Evolutionary conservation across 2,113 vertebrate genomes (phyloP).

Genomic region (Macheiramphus alcinus): DNA sequence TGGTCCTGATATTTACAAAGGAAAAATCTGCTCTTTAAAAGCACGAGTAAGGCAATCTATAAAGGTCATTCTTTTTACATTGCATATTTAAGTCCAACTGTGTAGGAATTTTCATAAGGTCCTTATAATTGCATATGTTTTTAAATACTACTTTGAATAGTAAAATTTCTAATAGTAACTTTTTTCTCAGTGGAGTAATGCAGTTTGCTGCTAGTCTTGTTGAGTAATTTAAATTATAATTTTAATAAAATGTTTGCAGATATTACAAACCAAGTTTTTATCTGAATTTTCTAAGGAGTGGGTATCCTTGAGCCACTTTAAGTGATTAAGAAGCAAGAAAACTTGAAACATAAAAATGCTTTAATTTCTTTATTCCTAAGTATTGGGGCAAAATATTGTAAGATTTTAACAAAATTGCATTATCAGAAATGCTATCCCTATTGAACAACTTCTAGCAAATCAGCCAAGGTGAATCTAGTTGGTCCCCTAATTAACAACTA

Average conservation of each 20-base stretch:
- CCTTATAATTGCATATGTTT: background rate
- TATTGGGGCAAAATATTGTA: background rate
- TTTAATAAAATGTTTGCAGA: background rate
- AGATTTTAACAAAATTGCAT: background rate
- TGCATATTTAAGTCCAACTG: background rate
- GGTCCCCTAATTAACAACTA: background rate
- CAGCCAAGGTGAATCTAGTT: background rate
- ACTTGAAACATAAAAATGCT: background rate
- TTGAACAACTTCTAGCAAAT: background rate
- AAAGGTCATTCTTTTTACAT: background rate
- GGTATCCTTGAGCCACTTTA: background rate
- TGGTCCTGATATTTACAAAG: constrained; percentile 69
- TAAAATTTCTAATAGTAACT: background rate
- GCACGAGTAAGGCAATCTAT: constrained; percentile 82
- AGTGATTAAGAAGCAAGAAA: background rate
- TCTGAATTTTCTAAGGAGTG: background rate
- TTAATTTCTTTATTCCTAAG: background rate
- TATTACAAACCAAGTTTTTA: background rate
- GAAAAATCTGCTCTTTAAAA: constrained; percentile 88
- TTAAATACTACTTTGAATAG: background rate
- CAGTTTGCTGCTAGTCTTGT: background rate
- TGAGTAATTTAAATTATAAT: background rate
- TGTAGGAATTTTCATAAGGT: background rate
- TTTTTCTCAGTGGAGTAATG: background rate
- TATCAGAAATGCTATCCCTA: background rate